A percentile compares a stretch with the other conserved stretches of the same genome.
Conservation (phyloP, 2,113 vertebrate genomes). For the Lepidothrix coronata region DNA sequence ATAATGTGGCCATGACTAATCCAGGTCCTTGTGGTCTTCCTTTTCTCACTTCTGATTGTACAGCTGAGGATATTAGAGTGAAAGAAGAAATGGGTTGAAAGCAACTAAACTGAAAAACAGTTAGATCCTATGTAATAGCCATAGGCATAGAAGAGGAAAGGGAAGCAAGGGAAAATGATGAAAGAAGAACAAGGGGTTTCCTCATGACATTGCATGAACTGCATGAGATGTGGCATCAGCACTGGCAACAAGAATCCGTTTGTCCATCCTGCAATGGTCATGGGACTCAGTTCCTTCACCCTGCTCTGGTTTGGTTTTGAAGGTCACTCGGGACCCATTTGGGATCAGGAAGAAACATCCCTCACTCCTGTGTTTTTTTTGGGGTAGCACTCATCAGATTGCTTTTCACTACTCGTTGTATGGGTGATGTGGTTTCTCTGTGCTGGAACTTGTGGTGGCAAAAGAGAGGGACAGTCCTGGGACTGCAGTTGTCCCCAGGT, state of each 20-base stretch:
- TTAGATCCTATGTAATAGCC: background rate
- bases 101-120: background rate
- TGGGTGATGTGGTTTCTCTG: background rate
- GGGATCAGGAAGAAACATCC: background rate
- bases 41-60: background rate
- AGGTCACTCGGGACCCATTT: background rate
- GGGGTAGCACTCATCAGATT: background rate
- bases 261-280: background rate
- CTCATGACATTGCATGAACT: background rate
- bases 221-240: background rate
- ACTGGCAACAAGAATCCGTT: background rate
- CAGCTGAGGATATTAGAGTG: background rate
- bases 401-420: background rate
- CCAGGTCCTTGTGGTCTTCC: background rate
- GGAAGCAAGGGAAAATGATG: background rate
- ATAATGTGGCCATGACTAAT: background rate
- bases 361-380: background rate
- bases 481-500: background rate
- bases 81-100: background rate
- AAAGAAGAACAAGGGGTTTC: background rate
- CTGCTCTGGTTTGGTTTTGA: background rate
- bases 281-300: background rate
- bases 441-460: background rate
- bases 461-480: background rate
- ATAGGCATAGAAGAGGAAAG: background rate